Base-by-base conservation (phyloP, 2,888 invertebrate genomes). In the Pyrochroa serraticornis region DNA sequence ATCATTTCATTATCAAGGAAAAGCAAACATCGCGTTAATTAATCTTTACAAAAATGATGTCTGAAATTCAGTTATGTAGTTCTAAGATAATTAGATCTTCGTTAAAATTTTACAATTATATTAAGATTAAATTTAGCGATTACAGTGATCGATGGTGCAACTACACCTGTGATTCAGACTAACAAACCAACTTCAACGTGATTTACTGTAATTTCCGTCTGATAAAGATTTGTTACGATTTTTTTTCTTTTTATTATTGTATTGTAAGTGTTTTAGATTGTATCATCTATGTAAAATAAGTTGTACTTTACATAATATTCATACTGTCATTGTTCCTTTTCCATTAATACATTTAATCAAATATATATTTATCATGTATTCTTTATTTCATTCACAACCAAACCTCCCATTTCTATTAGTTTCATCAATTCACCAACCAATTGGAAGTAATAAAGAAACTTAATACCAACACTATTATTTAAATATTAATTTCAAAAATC, bases 251-350 rank as follows among this genome's bases (percentile, higher is more conserved):
- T 50, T 48, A 32, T 51, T 8, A 47, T 46, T 54, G 44, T 59
- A 37, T 55, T 59, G 59, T 59, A 51, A 50, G 51, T 50, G 39
- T 53, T 41, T 39, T 36, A 45, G 42, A 39, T 54, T 49, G 53
- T 53, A 55, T 49, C 55, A 42, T 58, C 7, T 8, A 12, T 30
- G 42, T 42, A 42, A 42, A 42, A 31, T 42, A 6, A 42, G 31
- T 42, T 42, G 30, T 55, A 59, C 37, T 58, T 47, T 51, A 47
- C 45, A 48, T 41, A 47, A 50, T 57, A 50, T 45, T 50, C 46
- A 44, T 31, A 54, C 30, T 43, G 47, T 59, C 59, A 54, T 59
- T 59, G 59, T 59, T 59, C 59, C 59, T 59, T 55, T 59, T 43
- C 37, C 49, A 50, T 54, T 46, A 50, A 22, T 38, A 58, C 54